Base-by-base conservation (phyloP, 2,888 invertebrate genomes). In the Drosophila mimica region DNA sequence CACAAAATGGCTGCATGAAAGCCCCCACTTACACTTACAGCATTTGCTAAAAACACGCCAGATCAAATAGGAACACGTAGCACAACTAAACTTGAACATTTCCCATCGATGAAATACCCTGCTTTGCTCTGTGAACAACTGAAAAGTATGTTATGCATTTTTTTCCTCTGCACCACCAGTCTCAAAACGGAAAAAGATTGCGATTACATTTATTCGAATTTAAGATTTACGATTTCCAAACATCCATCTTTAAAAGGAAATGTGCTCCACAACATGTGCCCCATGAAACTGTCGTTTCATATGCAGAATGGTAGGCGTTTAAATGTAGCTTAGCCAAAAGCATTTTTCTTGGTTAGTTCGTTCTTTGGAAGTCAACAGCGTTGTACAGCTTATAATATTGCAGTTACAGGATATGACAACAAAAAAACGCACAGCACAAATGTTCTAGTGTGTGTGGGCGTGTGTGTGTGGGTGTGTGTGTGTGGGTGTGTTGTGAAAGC, bases 1-100 rank as follows among this genome's bases (percentile, higher is more conserved):
- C 78, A 76, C 70, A 69, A 81, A 86, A 83, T 83, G 82, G 82
- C 80, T 80, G 77, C 88, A 78, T 80, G 74, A 88, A 88, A 84
- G 78, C 88, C 88, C 88, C 88, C 88, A 84, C 86, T 88, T 88
- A 81, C 75, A 70, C 73, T 85, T 73, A 70, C 66, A 68, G 54
- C 67, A 80, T 80, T 80, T 77, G 79, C 73, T 71, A 68, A 76
- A 77, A 81, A 81, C 78, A 80, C 56, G 66, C 65, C 62, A 69
- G 64, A 57, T 81, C 60, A 63, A 81, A 81, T 65, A 70, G 62
- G 67, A 68, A 49, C 62, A 81, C 56, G 62, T 53, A 3, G 31
- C 9, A 46, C 57, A 31, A 34, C 30, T 43, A 20, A 4, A 9
- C 48, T 58, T 20, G 31, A 28, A 33, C 59, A 13, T 43, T 28